Evolutionary conservation across 2,113 vertebrate species (phyloP), one percentile per base, ranked within the genome.

Genomic region (Copsychus sechellarum): DNA sequence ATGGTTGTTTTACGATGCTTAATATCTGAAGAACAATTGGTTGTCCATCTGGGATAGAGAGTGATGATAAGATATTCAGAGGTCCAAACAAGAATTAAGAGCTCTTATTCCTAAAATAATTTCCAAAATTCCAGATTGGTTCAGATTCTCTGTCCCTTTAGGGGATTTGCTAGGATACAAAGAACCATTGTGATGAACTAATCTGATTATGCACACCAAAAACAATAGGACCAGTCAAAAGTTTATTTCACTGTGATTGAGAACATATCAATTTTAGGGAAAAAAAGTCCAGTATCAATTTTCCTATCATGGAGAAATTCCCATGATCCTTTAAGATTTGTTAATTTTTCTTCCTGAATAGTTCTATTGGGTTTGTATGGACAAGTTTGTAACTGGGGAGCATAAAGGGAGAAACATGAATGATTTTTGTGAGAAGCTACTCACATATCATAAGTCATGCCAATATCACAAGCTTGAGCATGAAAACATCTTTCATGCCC

Each of bases 321-420:
- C 20, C 17, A 28, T 36, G 34, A 50, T 42, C 4, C 6, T 74
- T 45, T 71, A 14, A 50, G 11, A 22, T 43, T 9, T 45, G 17
- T 50, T 45, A 40, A 28, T 76, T 90, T 45, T 20, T 74, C 24
- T 81, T 85, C 33, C 17, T 64, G 51, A 76, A 26, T 5, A n/a
- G 6, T 8, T 57, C 5, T 20, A 16, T 22, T 64, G 8, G 25
- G 17, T 28, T 86, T 89, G 7, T 2, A 2, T 42, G 21, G 24
- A 18, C n/a, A 72, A n/a, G 10, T 43, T 77, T 53, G 6, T 57
- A 62, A n/a, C 4, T 4, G 20, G 0, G 6, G 1, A 1, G 0
- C 2, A 6, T 8, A 7, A 22, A 20, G 21, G 5, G 4, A 11
- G 2, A 53, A 64, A 71, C 4, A 54, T 0, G 1, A 10, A 7